These are phyloP conservation scores for Beris chalybata DNA, from an alignment of 2,888 invertebrate species.

Conservation along the genomic window DNA sequence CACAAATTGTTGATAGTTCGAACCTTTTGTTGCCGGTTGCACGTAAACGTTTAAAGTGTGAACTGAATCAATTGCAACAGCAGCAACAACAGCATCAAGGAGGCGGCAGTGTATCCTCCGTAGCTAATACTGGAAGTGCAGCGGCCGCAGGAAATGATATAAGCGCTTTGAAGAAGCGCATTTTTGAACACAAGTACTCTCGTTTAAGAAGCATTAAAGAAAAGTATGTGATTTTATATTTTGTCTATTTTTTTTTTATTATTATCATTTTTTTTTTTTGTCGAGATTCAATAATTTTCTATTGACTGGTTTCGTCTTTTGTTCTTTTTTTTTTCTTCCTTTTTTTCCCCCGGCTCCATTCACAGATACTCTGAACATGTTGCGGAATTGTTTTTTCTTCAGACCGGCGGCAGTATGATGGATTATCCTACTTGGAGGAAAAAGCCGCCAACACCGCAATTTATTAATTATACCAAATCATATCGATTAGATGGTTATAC, in stretches of 20 bases:
- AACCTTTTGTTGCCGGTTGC: constrained; percentile 1
- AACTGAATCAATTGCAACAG: constrained; percentile 18
- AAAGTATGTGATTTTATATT: constrained; percentile 52
- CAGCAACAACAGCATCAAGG: constrained; percentile 23
- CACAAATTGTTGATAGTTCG: constrained; percentile 16
- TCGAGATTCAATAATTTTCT: too few species aligned
- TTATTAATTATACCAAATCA: constrained; percentile 74
- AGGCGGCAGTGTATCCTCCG: not conserved
- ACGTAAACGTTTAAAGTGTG: constrained; percentile 20
- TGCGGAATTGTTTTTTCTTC: constrained; percentile 84
- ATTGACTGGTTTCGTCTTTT: not conserved
- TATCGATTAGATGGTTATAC: constrained; percentile 64
- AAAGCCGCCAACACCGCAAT: constrained; percentile 73
- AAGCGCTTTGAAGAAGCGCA: constrained; percentile 64
- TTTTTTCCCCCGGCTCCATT: too few species aligned
- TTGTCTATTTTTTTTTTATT: not conserved
- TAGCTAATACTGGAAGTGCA: not conserved
- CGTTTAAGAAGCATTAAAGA: constrained; percentile 71
- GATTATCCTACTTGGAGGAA: constrained; percentile 85
- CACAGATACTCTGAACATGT: constrained; percentile 72
- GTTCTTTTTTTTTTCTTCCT: constrained; percentile 26
- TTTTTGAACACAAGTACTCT: constrained; percentile 72
- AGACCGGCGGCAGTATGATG: constrained; percentile 84
- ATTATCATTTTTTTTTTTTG: not conserved
- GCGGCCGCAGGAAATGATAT: constrained; percentile 49